Base-by-base conservation (phyloP, 2,797 vertebrate genomes). In the Eupleurogrammus muticus region DNA sequence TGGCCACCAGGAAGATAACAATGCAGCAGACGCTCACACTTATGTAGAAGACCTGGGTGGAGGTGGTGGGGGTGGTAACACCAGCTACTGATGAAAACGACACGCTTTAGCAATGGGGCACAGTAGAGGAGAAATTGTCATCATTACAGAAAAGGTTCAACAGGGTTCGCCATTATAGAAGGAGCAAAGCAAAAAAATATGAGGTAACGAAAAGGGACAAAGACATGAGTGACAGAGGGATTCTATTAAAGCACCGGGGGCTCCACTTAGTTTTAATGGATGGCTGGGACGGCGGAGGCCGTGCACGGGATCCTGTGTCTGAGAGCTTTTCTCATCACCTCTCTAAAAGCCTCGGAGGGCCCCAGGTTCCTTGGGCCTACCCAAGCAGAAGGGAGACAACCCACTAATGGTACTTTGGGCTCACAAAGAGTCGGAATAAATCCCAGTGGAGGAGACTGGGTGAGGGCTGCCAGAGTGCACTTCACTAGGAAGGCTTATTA, bases 1-100 rank as follows among this genome's bases (percentile, higher is more conserved):
- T 99, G 90, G 98, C 98, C 90, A 99, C 97, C 12, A 99, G 95
- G 89, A 99, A 99, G 89, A 99, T 99, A 67, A 99, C 97, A 5
- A 97, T 97, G 86, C 98, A 99, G 92, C 97, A 99, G 69, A 99
- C 98, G 0, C 98, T 97, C 48, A 99, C 98, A 1, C 98, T 99
- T 89, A 99, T 99, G 54, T 99, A 99, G 91, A 99, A 99, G 75
- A 99, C 98, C 36, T 98, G 95, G 3, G 98, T 99, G 64, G 98
- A 99, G 63, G 97, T 98, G 71, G 97, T 98, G 72, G 98, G 97
- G 58, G 95, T 89, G 0, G 95, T 94, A 66, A 96, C 95, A 67
- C 95, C 94, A 82, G 96, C 95, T 21, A 96, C 96, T 97, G 92
- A 73, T 83, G 89, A 53, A 65, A 73, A 75, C 19, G 54, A 49